These are phyloP conservation scores for Daktulosphaira vitifoliae DNA, from an alignment of 1,140 invertebrate genomes.

Conservation along the genomic window DNA sequence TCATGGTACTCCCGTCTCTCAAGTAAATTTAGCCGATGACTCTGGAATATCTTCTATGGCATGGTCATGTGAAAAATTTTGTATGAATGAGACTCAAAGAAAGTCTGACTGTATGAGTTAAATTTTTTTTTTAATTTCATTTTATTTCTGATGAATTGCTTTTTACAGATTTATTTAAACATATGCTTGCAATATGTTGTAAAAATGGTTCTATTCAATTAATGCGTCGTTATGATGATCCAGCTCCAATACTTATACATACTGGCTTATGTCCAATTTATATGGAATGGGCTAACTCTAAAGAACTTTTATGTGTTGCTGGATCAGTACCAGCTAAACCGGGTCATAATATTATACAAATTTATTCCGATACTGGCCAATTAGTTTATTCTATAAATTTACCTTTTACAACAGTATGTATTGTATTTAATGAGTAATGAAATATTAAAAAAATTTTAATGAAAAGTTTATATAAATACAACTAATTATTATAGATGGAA, in stretches of 20 bases:
- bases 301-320: conserved; percentile 84
- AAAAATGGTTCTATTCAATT: conserved; percentile 81
- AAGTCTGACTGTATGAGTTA: neutral
- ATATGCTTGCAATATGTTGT: conserved; percentile 78
- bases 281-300: conserved; percentile 94
- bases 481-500: conserved; percentile 54
- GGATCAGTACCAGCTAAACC: conserved; percentile 54
- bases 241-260: conserved; percentile 73
- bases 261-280: conserved; percentile 70
- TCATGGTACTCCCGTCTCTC: conserved; percentile 86
- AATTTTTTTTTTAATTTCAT: neutral
- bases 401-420: conserved; percentile 59
- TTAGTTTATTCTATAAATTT: conserved; percentile 66
- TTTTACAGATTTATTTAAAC: conserved; percentile 50
- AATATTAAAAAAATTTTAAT: too few species aligned
- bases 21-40: conserved; percentile 71
- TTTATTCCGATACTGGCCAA: conserved; percentile 66
- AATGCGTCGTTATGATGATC: conserved; percentile 84
- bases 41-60: conserved; percentile 81
- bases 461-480: conserved; percentile 13
- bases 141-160: neutral
- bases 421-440: neutral
- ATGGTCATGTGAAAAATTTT: conserved; percentile 96
- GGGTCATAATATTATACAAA: conserved; percentile 63
- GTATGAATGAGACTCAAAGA: conserved; percentile 89